These are phyloP conservation scores for Artibeus jamaicensis DNA, from an alignment of 2,797 vertebrate genomes.

Conservation along the genomic window DNA sequence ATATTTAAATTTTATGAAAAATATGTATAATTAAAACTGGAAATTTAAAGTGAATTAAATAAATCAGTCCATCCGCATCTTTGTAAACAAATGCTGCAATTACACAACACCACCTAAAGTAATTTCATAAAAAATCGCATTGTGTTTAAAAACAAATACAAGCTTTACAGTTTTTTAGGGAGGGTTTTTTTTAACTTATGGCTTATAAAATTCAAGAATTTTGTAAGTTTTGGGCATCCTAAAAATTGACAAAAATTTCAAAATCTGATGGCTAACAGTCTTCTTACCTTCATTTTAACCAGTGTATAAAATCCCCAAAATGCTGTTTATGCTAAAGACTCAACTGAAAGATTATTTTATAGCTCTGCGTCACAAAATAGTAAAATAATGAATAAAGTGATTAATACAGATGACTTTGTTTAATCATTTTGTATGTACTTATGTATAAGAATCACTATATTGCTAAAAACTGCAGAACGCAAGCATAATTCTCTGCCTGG, in stretches of 20 bases:
- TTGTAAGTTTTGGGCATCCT: background rate
- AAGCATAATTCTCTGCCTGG: background rate
- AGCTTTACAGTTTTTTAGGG: background rate
- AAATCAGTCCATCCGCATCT: background rate
- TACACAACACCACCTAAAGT: background rate
- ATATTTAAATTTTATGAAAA: background rate
- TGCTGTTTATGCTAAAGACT: background rate
- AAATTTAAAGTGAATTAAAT: slow-evolving; percentile 35
- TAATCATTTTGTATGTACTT: background rate
- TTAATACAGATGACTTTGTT: background rate
- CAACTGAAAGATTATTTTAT: background rate
- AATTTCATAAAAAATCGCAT: background rate
- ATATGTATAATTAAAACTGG: background rate
- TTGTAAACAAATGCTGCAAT: background rate
- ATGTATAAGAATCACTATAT: background rate
- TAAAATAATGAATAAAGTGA: slow-evolving; percentile 17
- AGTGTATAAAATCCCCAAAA: background rate
- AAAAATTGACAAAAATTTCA: slow-evolving; percentile 4
- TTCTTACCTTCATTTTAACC: background rate
- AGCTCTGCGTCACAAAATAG: background rate
- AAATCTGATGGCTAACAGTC: slow-evolving; percentile 2
- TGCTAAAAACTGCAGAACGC: background rate
- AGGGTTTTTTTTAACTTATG: background rate
- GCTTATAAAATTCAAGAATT: slow-evolving; percentile 30
- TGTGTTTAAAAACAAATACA: background rate